Percentiles rank a stretch among this genome's conserved stretches.
Conservation (phyloP, 2,888 invertebrate genomes). For the Petrolisthes cinctipes region DNA sequence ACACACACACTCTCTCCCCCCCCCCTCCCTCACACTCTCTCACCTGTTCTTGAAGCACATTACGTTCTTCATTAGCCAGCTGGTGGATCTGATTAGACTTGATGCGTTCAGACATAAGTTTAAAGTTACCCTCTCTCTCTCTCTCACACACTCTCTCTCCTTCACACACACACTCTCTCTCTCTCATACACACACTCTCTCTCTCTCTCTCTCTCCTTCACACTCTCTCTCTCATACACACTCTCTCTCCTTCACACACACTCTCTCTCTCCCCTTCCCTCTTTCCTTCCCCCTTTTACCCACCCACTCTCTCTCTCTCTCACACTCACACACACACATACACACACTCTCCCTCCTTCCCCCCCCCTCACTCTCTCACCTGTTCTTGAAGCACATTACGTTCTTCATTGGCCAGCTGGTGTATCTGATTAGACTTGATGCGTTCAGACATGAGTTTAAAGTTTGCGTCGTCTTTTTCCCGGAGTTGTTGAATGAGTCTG, state of each 20-base stretch:
- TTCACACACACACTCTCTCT: no score
- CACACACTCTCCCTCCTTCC: background rate
- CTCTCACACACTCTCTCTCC: background rate
- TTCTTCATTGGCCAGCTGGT: slow-evolving; percentile 93
- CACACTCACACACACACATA: background rate
- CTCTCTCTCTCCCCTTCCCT: background rate
- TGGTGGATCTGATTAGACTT: slow-evolving; percentile 96
- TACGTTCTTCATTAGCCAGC: slow-evolving; percentile 92
- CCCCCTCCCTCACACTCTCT: no score
- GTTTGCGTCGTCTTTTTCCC: slow-evolving; percentile 98
- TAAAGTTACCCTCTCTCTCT: slow-evolving; percentile 80
- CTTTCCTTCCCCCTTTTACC: background rate
- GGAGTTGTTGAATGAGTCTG: slow-evolving; percentile 90
- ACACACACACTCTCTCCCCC: no score
- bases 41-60: slow-evolving; percentile 90
- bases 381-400: slow-evolving; percentile 93
- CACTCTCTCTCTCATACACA: no score
- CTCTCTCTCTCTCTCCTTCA: background rate
- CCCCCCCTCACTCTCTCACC: slow-evolving; percentile 70
- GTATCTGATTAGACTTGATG: slow-evolving; percentile 94
- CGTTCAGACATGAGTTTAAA: slow-evolving; percentile 98
- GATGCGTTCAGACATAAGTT: slow-evolving; percentile 96
- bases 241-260: no score
- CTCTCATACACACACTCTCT: background rate
- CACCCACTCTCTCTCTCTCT: no score